phyloP scores from a whole-genome alignment of 2,797 vertebrate genomes.

The Pipistrellus pipistrellus region DNA sequence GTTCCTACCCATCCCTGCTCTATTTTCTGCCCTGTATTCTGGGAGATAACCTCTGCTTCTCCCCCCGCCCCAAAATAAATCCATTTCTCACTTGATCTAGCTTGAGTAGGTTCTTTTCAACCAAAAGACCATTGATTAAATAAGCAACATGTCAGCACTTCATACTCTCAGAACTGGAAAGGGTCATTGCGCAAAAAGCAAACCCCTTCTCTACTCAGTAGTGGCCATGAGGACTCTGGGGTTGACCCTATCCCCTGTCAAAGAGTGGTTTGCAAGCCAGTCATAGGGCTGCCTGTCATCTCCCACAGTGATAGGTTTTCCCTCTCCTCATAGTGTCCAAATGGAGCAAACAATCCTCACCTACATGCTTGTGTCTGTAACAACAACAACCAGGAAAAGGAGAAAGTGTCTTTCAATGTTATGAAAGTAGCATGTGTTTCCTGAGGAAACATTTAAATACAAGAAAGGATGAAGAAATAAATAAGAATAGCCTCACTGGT shows the following conservation, averaged over 20 bases:
- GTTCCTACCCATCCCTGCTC: neutral
- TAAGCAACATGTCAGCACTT: constrained; percentile 1
- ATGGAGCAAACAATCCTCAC: neutral
- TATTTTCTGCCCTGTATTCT: neutral
- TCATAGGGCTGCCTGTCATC: neutral
- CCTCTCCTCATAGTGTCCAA: neutral
- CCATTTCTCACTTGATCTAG: neutral
- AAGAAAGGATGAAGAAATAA: constrained; percentile 19
- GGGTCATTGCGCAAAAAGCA: neutral
- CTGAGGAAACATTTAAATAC: constrained; percentile 4
- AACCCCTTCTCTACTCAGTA: neutral
- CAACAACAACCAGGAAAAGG: neutral
- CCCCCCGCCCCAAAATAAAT: neutral
- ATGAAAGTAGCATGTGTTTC: constrained; percentile 3
- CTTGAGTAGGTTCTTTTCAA: constrained; percentile 29
- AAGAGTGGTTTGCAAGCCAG: neutral
- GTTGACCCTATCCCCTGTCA: neutral
- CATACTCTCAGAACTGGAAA: neutral
- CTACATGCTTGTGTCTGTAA: neutral
- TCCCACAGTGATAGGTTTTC: neutral
- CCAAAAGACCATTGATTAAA: constrained; percentile 3
- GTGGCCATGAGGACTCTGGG: neutral
- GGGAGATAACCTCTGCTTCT: neutral
- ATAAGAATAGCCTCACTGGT: constrained; percentile 12
- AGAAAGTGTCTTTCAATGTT: neutral